Percentiles rank a stretch among this genome's conserved stretches.
These are phyloP conservation scores for Montipora foliosa DNA, from an alignment of 64 coral and sea anemone species.

Conservation along the genomic window DNA sequence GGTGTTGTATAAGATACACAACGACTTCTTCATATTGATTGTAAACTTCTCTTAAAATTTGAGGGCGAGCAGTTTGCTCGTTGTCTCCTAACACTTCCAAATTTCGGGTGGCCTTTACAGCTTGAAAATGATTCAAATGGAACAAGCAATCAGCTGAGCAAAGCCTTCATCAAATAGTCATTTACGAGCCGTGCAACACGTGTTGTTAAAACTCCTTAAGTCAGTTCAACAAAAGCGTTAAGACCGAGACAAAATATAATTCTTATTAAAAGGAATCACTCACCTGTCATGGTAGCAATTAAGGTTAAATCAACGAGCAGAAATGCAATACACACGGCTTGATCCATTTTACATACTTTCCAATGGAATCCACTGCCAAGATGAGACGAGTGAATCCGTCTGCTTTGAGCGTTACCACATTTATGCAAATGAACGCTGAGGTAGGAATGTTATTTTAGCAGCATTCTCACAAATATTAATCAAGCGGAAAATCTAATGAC, in stretches of 20 bases:
- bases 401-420: constrained; percentile 10
- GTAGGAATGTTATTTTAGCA: background rate
- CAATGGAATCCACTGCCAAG: background rate
- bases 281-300: constrained; percentile 6
- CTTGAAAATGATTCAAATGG: too few relatives aligned
- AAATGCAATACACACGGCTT: background rate
- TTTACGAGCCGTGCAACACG: background rate
- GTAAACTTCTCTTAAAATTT: background rate
- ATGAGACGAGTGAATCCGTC: background rate
- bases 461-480: constrained; percentile 53
- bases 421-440: constrained; percentile 37
- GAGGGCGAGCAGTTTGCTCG: background rate
- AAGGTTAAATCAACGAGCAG: constrained; percentile 8
- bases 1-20: background rate
- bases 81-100: background rate
- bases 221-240: background rate
- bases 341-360: background rate
- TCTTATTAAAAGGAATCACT: background rate
- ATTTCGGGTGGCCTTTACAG: background rate
- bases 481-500: constrained; percentile 44
- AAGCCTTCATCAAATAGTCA: background rate
- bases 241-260: background rate
- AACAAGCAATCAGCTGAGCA: background rate
- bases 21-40: background rate
- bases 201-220: too few relatives aligned